These are phyloP conservation scores for Cephus spinipes DNA, from an alignment of 2,888 invertebrate species.

Conservation along the genomic window DNA sequence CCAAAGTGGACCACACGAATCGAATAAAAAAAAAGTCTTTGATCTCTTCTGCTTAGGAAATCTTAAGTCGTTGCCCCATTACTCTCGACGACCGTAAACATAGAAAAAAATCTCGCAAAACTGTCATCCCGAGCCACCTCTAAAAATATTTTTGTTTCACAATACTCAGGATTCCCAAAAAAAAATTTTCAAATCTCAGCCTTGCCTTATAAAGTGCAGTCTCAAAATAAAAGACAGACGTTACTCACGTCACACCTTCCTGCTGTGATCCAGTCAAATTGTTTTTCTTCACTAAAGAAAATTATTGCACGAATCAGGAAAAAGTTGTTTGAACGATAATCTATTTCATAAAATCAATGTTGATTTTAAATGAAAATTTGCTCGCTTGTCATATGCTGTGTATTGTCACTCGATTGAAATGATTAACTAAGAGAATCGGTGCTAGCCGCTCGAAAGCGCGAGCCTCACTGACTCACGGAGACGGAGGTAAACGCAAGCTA, in stretches of 20 bases:
- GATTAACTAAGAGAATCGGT: conserved; percentile 34
- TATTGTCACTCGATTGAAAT: conserved; percentile 6
- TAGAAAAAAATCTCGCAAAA: background rate
- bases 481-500: conserved; percentile 57
- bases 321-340: background rate
- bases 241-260: background rate
- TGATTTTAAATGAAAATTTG: background rate
- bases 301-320: background rate
- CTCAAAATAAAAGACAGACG: background rate
- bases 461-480: conserved; percentile 58
- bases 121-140: background rate
- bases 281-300: background rate
- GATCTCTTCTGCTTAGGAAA: background rate
- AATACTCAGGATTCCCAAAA: background rate
- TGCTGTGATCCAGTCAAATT: background rate
- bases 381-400: background rate
- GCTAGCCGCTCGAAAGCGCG: conserved; percentile 62
- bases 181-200: background rate
- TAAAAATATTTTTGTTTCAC: background rate
- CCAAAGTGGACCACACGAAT: background rate
- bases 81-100: background rate
- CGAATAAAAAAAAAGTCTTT: background rate
- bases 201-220: background rate
- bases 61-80: background rate
- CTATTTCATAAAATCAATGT: background rate